These are phyloP conservation scores for Porites evermanni DNA, from an alignment of 92 coral and sea anemone genomes.

Conservation along the genomic window DNA sequence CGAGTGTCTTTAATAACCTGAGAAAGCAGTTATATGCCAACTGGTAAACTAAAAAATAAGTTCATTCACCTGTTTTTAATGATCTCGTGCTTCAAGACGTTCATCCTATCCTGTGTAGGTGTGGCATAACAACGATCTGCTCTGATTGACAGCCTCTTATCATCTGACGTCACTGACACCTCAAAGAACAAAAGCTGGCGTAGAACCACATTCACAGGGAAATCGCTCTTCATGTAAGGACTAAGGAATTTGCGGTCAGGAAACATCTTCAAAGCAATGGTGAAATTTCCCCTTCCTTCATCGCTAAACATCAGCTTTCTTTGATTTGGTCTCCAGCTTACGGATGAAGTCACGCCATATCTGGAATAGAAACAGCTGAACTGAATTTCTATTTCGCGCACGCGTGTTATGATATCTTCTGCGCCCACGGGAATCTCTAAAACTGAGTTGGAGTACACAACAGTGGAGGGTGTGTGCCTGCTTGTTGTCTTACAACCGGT, in stretches of 20 bases:
- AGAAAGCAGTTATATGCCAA: no score
- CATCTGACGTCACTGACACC: constrained; percentile 60
- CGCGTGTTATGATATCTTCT: constrained; percentile 69
- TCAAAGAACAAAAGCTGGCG: constrained; percentile 69
- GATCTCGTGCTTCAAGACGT: constrained; percentile 5
- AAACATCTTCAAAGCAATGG: constrained; percentile 60
- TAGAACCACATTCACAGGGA: constrained; percentile 66
- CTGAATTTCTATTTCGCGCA: constrained; percentile 75
- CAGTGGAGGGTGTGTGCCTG: constrained; percentile 61
- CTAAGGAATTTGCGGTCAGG: constrained; percentile 46
- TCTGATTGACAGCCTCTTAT: constrained; percentile 66
- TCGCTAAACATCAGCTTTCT: constrained; percentile 71
- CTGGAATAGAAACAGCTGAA: constrained; percentile 76
- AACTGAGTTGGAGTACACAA: constrained; percentile 77
- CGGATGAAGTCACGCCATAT: constrained; percentile 68
- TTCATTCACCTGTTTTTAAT: constrained; percentile 7
- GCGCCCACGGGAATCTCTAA: constrained; percentile 61
- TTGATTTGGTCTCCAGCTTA: constrained; percentile 73
- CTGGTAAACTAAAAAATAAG: no score
- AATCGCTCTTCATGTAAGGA: constrained; percentile 44
- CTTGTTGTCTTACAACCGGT: constrained; percentile 75
- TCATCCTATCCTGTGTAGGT: constrained; percentile 49
- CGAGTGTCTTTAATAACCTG: no score
- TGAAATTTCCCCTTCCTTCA: constrained; percentile 76
- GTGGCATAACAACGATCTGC: constrained; percentile 80